A percentile compares a stretch with the other conserved stretches of the same genome.
These are phyloP conservation scores for Rhinophrynus dorsalis DNA, from an alignment of 2,797 vertebrate species.

Conservation along the genomic window DNA sequence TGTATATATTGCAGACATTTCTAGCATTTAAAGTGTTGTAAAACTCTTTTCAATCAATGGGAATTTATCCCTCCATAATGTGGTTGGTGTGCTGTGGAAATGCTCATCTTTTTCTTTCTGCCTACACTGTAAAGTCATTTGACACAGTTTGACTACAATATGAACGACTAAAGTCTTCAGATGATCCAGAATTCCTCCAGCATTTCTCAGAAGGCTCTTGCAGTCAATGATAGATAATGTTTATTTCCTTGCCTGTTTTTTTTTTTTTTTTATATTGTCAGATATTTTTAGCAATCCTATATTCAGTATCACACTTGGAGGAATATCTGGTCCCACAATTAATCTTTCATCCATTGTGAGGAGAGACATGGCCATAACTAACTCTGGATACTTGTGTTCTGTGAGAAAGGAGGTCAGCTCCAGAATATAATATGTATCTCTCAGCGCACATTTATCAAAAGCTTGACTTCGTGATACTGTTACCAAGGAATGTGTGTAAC, in stretches of 20 bases:
- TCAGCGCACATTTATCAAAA: no score
- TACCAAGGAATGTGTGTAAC: no score
- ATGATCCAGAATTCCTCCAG: neutral
- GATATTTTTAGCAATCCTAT: neutral
- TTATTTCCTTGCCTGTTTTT: neutral
- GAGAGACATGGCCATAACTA: neutral
- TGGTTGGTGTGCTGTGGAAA: no score
- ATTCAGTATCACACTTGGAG: neutral
- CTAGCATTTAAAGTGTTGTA: no score
- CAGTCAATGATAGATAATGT: slow-evolving; percentile 5
- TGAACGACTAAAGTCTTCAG: neutral
- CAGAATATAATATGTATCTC: neutral
- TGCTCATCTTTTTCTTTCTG: no score
- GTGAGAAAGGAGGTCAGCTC: neutral
- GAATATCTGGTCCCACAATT: neutral
- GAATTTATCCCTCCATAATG: no score
- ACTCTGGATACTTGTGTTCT: neutral
- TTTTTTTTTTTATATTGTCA: no score
- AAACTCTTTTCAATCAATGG: no score
- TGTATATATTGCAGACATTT: no score
- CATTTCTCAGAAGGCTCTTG: slow-evolving; percentile 1
- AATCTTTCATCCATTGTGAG: slow-evolving; percentile 5
- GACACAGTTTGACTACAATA: neutral
- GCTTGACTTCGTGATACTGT: no score
- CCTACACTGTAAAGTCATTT: slow-evolving; percentile 9